Evolutionary conservation across 2,888 invertebrate genomes (phyloP).

Genomic region (Cerceris rybyensis): DNA sequence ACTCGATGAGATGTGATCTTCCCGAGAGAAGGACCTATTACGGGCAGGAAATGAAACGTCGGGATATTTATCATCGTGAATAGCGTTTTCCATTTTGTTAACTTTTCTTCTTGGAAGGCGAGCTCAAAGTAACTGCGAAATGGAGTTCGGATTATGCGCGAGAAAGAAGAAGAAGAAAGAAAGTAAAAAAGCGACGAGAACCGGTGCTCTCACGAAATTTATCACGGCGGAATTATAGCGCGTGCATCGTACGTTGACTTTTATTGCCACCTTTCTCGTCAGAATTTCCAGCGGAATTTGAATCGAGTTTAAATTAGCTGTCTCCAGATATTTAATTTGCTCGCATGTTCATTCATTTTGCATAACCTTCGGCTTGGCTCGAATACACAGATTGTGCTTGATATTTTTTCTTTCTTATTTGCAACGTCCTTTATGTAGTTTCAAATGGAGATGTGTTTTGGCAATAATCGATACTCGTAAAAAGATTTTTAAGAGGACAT

Average conservation of each 20-base stretch:
- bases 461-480: too few relatives aligned
- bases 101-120: conserved; percentile 4
- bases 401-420: too few relatives aligned
- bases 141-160: conserved; percentile 29
- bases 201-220: conserved; percentile 20
- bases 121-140: conserved; percentile 2
- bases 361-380: too few relatives aligned
- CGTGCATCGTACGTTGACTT: conserved; percentile 2
- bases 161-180: not conserved
- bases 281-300: not conserved
- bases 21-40: conserved; percentile 63
- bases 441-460: too few relatives aligned
- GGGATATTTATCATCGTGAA: conserved; percentile 65
- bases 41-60: conserved; percentile 67
- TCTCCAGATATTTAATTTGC: not conserved
- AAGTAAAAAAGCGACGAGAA: too few relatives aligned
- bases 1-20: conserved; percentile 49
- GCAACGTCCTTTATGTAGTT: too few relatives aligned
- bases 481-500: too few relatives aligned
- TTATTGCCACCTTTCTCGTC: not conserved
- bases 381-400: too few relatives aligned
- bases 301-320: not conserved
- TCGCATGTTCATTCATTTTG: too few relatives aligned
- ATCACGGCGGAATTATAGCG: conserved; percentile 6
- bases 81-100: conserved; percentile 24